Evolutionary conservation across 2,797 vertebrate species (phyloP).

Genomic region (Protonibea diacanthus): DNA sequence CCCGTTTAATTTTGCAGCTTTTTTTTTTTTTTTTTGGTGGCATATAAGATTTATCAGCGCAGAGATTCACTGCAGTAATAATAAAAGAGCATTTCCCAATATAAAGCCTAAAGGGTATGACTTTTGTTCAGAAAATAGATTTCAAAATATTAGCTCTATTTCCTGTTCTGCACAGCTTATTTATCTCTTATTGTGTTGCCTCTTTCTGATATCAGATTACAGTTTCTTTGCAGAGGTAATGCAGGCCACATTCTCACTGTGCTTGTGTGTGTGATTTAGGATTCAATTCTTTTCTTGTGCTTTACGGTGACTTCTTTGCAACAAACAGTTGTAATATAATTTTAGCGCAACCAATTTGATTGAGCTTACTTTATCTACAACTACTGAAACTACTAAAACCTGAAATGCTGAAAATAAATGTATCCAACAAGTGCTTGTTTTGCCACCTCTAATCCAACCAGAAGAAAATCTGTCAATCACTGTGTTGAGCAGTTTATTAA

Average conservation of each 20-base stretch:
- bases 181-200: slow-evolving; percentile 50
- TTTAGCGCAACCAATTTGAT: slow-evolving; percentile 9
- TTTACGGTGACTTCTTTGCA: background rate
- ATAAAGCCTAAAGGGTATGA: slow-evolving; percentile 36
- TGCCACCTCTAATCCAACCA: background rate
- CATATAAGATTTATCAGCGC: slow-evolving; percentile 34
- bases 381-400: background rate
- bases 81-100: slow-evolving; percentile 43
- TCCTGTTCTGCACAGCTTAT: slow-evolving; percentile 51
- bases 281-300: background rate
- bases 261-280: slow-evolving; percentile 10
- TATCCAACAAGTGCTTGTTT: background rate
- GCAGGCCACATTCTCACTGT: background rate
- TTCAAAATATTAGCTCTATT: slow-evolving; percentile 53
- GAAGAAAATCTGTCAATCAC: background rate
- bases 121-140: slow-evolving; percentile 39
- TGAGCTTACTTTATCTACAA: too few relatives aligned
- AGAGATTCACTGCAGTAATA: slow-evolving; percentile 48
- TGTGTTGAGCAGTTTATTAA: too few relatives aligned
- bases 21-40: slow-evolving; percentile 2
- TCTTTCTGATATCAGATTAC: slow-evolving; percentile 53
- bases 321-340: slow-evolving; percentile 3
- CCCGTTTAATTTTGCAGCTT: slow-evolving; percentile 29
- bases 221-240: slow-evolving; percentile 20
- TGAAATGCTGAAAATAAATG: background rate